These are phyloP conservation scores for Hippocampus kuda DNA, from an alignment of 2,797 vertebrate species.

Conservation along the genomic window DNA sequence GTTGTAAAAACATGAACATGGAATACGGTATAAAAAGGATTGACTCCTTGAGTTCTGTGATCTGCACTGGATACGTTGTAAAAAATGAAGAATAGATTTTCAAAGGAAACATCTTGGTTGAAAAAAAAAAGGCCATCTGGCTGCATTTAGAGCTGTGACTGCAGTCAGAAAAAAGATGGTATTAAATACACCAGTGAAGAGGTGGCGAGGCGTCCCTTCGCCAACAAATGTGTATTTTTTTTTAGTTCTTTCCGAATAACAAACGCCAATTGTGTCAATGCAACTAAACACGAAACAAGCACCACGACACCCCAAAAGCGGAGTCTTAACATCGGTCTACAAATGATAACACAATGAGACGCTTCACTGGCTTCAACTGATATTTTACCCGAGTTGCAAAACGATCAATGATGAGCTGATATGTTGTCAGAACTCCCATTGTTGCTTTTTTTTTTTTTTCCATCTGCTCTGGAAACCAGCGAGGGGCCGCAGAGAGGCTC, in stretches of 20 bases:
- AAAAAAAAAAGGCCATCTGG: slow-evolving; percentile 4
- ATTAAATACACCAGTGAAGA: not conserved
- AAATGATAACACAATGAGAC: not conserved
- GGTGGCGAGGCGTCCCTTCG: not conserved
- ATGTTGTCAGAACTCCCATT: not conserved
- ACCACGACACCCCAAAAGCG: too few species aligned
- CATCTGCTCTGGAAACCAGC: not conserved
- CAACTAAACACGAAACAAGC: too few species aligned
- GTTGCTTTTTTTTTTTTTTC: not conserved
- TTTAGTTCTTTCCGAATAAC: not conserved
- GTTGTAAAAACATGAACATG: too few species aligned
- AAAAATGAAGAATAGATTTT: slow-evolving; percentile 47
- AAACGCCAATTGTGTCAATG: not conserved
- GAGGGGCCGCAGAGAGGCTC: not conserved
- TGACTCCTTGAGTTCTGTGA: slow-evolving; percentile 17
- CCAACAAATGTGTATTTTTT: not conserved
- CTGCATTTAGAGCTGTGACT: not conserved
- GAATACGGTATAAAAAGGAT: too few species aligned
- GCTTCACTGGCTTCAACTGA: not conserved
- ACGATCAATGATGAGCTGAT: not conserved
- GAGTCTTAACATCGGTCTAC: too few species aligned
- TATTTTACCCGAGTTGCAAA: not conserved
- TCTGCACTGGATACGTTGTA: slow-evolving; percentile 28
- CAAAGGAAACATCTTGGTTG: slow-evolving; percentile 18
- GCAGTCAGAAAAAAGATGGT: not conserved